Base-by-base conservation (phyloP, 2,888 invertebrate species). In the Metalampra italica region DNA sequence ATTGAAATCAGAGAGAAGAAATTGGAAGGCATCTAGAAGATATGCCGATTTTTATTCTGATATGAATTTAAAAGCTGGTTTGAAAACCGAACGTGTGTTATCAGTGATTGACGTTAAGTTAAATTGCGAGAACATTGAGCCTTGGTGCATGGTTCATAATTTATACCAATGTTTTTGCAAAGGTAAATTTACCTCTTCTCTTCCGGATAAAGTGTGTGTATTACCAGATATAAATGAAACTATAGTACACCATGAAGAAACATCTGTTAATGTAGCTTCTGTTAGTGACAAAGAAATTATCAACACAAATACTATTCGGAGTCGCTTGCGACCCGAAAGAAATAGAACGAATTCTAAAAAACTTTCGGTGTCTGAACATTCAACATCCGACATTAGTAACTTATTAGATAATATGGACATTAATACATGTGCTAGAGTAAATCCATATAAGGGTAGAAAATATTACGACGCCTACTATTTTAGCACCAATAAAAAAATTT, bases 111-210 rank as follows among this genome's bases (percentile, higher is more conserved):
- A 60, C 43, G 49, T 64, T 32, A 83, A 75, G 57, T 52, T 88
- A 37, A 67, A 74, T 54, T 76, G 71, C 53, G 64, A 78, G 29
- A 89, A 91, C 60, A 66, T 93, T 42, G 90, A 91, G 52, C 91
- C 91, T 0, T 93, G 90, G 86, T 94, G 94, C 61, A 91, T 93
- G 90, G 82, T 91, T 1, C 94, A 94, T 66, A 83, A 90, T 59
- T 70, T 92, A 43, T 93, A 94, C 61, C 91, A 91, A 65, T 94
- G 94, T 72, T 91, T 91, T 69, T 94, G 94, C 66, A 90, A 90
- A 56, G 90, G 91, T 1, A 80, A 65, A 66, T 82, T 83, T 61
- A 71, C 67, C 11, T 58, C 50, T 44, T 49, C 47, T 3, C 15
- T 43, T 9, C 15, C 45, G 29, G 45, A 47, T 14, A 22, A 30